Evolutionary conservation across 2,113 vertebrate species (phyloP).

Genomic region (Antigone vipio): DNA sequence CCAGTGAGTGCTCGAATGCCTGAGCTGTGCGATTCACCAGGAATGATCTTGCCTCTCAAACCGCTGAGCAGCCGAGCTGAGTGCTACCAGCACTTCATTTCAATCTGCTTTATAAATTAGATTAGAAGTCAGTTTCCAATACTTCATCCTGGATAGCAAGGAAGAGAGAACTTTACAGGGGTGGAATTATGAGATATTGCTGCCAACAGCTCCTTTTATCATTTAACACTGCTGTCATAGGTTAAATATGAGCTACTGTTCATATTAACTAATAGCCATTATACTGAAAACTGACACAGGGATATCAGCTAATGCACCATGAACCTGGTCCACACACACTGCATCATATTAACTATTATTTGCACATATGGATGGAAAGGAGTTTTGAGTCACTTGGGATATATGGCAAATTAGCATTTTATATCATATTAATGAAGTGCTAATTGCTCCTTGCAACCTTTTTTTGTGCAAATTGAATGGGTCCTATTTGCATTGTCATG

Average conservation of each 20-base stretch:
- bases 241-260: constrained; percentile 41
- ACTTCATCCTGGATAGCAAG: constrained; percentile 11
- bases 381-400: constrained; percentile 60
- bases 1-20: constrained; percentile 14
- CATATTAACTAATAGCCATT: constrained; percentile 64
- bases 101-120: constrained; percentile 36
- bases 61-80: neutral
- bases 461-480: constrained; percentile 62
- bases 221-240: constrained; percentile 15
- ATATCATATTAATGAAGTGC: constrained; percentile 71
- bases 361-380: constrained; percentile 20
- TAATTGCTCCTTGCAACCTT: constrained; percentile 72
- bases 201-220: constrained; percentile 24
- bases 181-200: constrained; percentile 13
- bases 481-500: constrained; percentile 40
- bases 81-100: constrained; percentile 1
- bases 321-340: neutral
- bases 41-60: constrained; percentile 16
- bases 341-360: constrained; percentile 34
- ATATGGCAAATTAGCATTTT: constrained; percentile 69
- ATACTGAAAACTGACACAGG: constrained; percentile 42
- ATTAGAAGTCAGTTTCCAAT: constrained; percentile 28
- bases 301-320: constrained; percentile 34
- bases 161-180: constrained; percentile 3
- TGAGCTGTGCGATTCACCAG: constrained; percentile 7